Conservation (phyloP, 2,113 vertebrate genomes). For the Strix uralensis region DNA sequence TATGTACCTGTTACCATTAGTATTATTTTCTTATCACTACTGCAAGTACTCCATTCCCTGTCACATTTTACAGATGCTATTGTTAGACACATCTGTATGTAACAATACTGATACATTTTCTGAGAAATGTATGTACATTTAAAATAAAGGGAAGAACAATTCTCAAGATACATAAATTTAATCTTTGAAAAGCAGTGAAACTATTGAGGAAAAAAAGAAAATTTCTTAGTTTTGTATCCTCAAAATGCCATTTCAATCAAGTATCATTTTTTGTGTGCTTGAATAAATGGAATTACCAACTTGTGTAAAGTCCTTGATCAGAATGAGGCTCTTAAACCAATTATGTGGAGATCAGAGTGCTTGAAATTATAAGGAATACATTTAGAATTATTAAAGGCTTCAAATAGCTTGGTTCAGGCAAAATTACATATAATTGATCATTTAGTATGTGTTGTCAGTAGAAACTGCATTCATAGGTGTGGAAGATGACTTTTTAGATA, state of each 20-base stretch:
- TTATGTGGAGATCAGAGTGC: conserved; percentile 55
- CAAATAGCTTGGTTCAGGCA: conserved; percentile 38
- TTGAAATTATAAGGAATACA: conserved; percentile 53
- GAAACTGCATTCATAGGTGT: conserved; percentile 32
- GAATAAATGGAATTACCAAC: conserved; percentile 55
- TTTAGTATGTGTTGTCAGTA: conserved; percentile 38
- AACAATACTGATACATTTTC: not conserved
- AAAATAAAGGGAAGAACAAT: not conserved
- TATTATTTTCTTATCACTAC: not conserved
- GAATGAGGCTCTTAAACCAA: conserved; percentile 62
- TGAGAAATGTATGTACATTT: not conserved
- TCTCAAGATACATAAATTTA: not conserved
- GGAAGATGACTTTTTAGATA: conserved; percentile 20
- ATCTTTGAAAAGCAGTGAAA: not conserved
- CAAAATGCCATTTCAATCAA: conserved; percentile 54
- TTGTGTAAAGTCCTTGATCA: conserved; percentile 46
- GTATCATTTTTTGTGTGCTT: conserved; percentile 31
- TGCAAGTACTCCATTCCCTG: not conserved
- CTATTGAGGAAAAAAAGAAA: not conserved
- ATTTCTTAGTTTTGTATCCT: conserved; percentile 16
- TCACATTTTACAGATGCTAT: not conserved
- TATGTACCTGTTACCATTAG: not conserved
- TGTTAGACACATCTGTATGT: not conserved
- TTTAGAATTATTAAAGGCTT: conserved; percentile 60
- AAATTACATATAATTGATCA: conserved; percentile 61